These are phyloP conservation scores for Diplodus puntazzo DNA, from an alignment of 2,797 vertebrate genomes.

Conservation along the genomic window DNA sequence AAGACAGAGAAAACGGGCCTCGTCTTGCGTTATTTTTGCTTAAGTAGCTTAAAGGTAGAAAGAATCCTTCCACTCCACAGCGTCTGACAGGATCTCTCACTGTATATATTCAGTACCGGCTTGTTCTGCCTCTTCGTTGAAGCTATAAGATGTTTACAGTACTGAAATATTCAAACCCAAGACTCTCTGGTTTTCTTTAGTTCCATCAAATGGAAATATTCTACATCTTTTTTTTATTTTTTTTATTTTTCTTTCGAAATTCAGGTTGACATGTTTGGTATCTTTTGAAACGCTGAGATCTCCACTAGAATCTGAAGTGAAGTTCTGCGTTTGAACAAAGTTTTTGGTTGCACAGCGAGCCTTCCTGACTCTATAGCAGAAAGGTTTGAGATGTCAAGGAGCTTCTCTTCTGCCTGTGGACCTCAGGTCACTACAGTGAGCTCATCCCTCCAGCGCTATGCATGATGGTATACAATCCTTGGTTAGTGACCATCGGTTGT, in stretches of 20 bases:
- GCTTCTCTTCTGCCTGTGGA: constrained; percentile 1
- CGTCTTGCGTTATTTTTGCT: neutral
- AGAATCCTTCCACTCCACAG: neutral
- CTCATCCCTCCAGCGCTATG: no score
- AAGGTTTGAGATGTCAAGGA: constrained; percentile 1
- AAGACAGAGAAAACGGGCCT: constrained; percentile 1
- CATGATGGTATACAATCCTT: no score
- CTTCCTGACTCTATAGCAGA: neutral
- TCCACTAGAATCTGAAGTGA: constrained; percentile 15
- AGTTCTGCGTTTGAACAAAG: constrained; percentile 15
- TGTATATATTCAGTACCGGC: constrained; percentile 1
- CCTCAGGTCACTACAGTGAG: neutral
- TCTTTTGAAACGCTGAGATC: constrained; percentile 26
- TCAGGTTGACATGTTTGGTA: constrained; percentile 21
- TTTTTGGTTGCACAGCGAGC: constrained; percentile 15
- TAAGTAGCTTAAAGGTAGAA: constrained; percentile 1
- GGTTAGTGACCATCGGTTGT: no score
- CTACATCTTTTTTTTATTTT: neutral
- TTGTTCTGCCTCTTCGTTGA: neutral
- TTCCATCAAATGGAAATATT: constrained; percentile 31
- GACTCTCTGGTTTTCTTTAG: neutral
- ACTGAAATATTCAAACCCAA: constrained; percentile 34
- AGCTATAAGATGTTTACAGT: constrained; percentile 25
- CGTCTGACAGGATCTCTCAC: neutral
- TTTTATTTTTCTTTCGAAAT: neutral